Base-by-base conservation (phyloP, 1,140 invertebrate species). In the Papilio polytes region DNA sequence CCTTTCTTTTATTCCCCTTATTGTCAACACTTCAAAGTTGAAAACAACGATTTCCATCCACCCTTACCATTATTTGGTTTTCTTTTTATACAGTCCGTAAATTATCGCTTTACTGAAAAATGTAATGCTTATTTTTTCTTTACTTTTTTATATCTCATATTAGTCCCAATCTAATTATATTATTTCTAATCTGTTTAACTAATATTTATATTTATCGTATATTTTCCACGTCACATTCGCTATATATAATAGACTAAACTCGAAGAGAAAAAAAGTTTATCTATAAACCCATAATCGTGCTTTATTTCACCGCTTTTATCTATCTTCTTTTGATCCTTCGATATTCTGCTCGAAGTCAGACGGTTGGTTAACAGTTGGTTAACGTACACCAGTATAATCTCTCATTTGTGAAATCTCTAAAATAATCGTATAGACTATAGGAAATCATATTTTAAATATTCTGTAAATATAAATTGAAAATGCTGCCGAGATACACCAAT, bases 1-100 rank as follows among this genome's bases (percentile, higher is more conserved):
- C 63, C 63, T 70, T 70, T 70, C 63, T 70, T 70, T 70, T 36
- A 70, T 70, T 70, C 22, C 63, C 63, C 10, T 26, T 63, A 26
- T 26, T 15, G 63, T 70, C 26, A 70, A 70, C 63, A 70, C 63
- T 70, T 31, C 26, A 70, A 70, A 70, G 3, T 22, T 26, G 20
- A 70, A 26, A 66, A 66, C 63, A 31, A 70, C 22, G 63, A 26
- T 70, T 15, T 18, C 63, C 63, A 70, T 7, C 26, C 10, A 1
- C 20, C 13, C 26, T 18, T 36, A 70, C 26, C 56, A 59, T 31
- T 66, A 70, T 31, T 31, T 31, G 36, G 3, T 31, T 15, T 15
- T 31, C 13, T 13, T 7, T 66, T 13, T 31, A 15, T 70, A 1
- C 0, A 18, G 12, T 6, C 22, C 13, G 26, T 8, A 56, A 15